These are phyloP conservation scores for Bos taurus DNA, from an alignment of 2,113 vertebrate genomes.

Conservation along the genomic window ARS-UCD2.0 NC_037355.1:5950501-5951000, in stretches of 20 bases:
- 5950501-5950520: neutral
- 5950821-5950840: constrained; percentile 84
- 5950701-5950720: neutral
- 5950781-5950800: constrained; percentile 95
- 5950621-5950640: neutral
- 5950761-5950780: constrained; percentile 93
- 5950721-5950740: neutral
- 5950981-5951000: neutral
- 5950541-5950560: neutral
- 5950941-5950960: fast-evolving
- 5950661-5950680: neutral
- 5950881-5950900: neutral
- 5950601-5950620: neutral
- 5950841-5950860: neutral
- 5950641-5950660: neutral
- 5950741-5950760: neutral
- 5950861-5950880: neutral
- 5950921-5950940: fast-evolving
- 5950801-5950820: constrained; percentile 95
- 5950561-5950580: neutral
- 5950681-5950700: neutral
- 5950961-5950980: neutral
- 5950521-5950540: neutral
- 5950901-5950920: neutral
- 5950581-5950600: neutral